Base-by-base conservation (phyloP, 2,888 invertebrate species). In the Villa cingulata region DNA sequence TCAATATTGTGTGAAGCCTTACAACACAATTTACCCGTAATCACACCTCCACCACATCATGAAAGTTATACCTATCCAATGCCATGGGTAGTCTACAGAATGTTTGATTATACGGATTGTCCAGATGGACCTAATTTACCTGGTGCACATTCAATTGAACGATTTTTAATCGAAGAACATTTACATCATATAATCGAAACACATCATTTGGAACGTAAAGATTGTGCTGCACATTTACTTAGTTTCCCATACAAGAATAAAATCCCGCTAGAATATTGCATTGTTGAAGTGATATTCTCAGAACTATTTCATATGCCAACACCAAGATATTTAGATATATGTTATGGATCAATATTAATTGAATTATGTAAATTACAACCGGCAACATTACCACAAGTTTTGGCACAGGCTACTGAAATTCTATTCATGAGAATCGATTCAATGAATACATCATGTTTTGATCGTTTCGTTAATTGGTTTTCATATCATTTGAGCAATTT, bases 71-170 rank as follows among this genome's bases (percentile, higher is more conserved):
- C 77, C 20, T 98, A 98, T 70, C 97, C 97, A 0, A 83, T 94
- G 77, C 98, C 98, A 0, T 81, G 85, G 63, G 91, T 92, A 2
- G 85, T 96, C 36, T 97, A 94, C 69, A 78, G 90, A 38, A 86
- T 99, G 81, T 99, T 99, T 72, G 97, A 97, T 68, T 95, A 97
- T 66, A 95, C 96, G 0, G 98, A 99, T 70, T 95, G 96, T 58
- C 95, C 96, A 0, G 95, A 95, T 66, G 89, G 80, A 0, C 86
- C 88, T 0, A 81, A 86, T 40, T 71, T 98, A 46, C 98, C 98
- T 0, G 96, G 95, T 34, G 87, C 90, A 18, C 95, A 97, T 71
- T 90, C 97, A 0, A 95, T 98, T 53, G 98, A 99, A 67, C 75
- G 98, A 50, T 97, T 94, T 69, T 75, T 98, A 2, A 94, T 99